Conservation (phyloP, 2,797 vertebrate species). For the Acridotheres tristis region DNA sequence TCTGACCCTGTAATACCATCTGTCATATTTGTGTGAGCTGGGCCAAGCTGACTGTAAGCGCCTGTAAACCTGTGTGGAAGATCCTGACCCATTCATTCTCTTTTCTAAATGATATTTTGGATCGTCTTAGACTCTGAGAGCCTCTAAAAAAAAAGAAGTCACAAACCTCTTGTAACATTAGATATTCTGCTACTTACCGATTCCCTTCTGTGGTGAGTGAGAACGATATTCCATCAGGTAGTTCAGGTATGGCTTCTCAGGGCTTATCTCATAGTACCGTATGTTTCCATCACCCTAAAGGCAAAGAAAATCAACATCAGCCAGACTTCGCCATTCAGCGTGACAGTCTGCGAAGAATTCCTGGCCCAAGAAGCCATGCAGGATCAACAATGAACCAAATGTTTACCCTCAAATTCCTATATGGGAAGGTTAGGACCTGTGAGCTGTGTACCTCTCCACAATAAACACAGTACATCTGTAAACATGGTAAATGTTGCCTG, state of each 20-base stretch:
- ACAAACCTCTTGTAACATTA: neutral
- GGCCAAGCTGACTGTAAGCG: neutral
- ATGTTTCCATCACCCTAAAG: constrained; percentile 95
- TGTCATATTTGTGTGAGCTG: neutral
- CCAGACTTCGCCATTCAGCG: neutral
- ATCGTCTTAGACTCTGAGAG: neutral
- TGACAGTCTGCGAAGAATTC: neutral
- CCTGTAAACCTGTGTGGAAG: neutral
- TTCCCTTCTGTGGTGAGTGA: constrained; percentile 90
- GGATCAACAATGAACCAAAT: neutral
- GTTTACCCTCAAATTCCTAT: neutral
- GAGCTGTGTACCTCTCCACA: neutral
- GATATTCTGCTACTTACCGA: constrained; percentile 80
- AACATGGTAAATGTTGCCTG: neutral
- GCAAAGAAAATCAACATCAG: neutral
- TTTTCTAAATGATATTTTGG: neutral
- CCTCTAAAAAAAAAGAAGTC: neutral
- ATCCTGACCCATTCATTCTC: neutral
- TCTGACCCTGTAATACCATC: neutral
- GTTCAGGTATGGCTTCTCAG: constrained; percentile 89
- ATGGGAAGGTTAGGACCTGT: neutral
- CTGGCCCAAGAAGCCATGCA: neutral
- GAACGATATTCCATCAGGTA: constrained; percentile 92
- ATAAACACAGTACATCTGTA: neutral
- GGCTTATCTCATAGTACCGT: constrained; percentile 92